These are phyloP conservation scores for Neoniphon sammara DNA, from an alignment of 2,797 vertebrate species.

Conservation along the genomic window DNA sequence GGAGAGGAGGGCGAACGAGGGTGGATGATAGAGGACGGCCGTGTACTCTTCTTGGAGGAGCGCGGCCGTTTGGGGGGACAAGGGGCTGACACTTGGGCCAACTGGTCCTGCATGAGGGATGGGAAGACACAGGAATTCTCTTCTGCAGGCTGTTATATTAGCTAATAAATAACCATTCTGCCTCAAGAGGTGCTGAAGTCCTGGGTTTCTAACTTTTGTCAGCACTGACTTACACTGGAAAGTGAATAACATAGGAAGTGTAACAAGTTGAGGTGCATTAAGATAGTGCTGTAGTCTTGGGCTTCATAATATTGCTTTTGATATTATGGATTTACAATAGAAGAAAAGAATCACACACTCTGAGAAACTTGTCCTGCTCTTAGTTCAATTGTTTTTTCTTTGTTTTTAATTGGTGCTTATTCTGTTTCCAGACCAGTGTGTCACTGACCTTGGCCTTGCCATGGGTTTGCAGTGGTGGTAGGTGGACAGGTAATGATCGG, in stretches of 20 bases:
- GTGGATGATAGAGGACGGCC: slow-evolving; percentile 38
- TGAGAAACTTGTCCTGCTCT: neutral
- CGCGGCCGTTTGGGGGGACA: slow-evolving; percentile 67
- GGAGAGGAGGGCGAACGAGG: slow-evolving; percentile 33
- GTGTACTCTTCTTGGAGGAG: slow-evolving; percentile 39
- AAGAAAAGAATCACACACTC: neutral
- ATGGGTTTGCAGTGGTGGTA: slow-evolving; percentile 63
- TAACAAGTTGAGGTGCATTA: too few species aligned
- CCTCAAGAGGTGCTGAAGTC: too few species aligned
- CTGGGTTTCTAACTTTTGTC: too few species aligned
- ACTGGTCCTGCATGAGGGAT: slow-evolving; percentile 51
- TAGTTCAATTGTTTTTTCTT: neutral
- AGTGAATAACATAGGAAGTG: too few species aligned
- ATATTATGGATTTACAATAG: neutral
- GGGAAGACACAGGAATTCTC: slow-evolving; percentile 3
- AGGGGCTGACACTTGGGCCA: slow-evolving; percentile 36
- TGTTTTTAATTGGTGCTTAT: neutral
- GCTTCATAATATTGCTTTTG: neutral
- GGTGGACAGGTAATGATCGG: slow-evolving; percentile 36
- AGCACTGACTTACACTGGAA: too few species aligned
- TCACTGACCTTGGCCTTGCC: slow-evolving; percentile 60
- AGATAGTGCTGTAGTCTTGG: too few species aligned
- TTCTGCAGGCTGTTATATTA: neutral
- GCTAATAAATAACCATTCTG: too few species aligned
- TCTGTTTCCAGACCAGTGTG: neutral